These are phyloP conservation scores for Tarsius wallacei DNA, from an alignment of 2,797 vertebrate genomes.

Conservation along the genomic window DNA sequence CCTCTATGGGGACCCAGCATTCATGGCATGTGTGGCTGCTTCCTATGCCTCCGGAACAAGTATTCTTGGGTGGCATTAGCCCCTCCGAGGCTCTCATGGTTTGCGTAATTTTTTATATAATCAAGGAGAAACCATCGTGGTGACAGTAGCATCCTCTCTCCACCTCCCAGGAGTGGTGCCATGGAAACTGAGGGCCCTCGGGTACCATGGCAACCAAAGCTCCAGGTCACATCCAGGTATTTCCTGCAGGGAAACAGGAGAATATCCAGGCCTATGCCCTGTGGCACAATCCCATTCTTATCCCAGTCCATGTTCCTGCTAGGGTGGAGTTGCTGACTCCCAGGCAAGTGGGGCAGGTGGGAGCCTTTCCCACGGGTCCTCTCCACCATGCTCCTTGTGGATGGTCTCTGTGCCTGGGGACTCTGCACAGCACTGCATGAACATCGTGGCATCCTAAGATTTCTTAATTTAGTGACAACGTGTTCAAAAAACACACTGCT, in stretches of 20 bases:
- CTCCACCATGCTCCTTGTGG: not conserved
- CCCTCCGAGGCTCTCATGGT: not conserved
- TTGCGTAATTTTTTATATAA: not conserved
- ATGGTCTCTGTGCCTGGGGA: not conserved
- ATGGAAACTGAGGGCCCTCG: slow-evolving; percentile 43
- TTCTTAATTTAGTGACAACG: fast-evolving
- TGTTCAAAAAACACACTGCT: not conserved
- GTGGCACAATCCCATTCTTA: not conserved
- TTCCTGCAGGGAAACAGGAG: not conserved
- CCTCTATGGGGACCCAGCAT: not conserved
- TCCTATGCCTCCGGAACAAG: fast-evolving
- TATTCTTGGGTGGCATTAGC: not conserved
- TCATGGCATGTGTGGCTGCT: fast-evolving
- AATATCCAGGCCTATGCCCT: not conserved
- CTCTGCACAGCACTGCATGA: not conserved
- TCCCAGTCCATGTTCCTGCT: not conserved
- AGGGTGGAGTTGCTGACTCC: not conserved
- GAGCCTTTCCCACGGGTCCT: not conserved
- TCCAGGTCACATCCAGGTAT: not conserved
- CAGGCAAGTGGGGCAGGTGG: not conserved
- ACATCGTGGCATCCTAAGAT: fast-evolving
- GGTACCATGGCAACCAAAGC: slow-evolving; percentile 64
- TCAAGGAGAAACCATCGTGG: not conserved
- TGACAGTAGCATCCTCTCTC: not conserved
- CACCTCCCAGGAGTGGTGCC: slow-evolving; percentile 6